A percentile compares a stretch with the other conserved stretches of the same genome.
Evolutionary conservation across 2,888 invertebrate species (phyloP).

Genomic region (Acleris cristana): DNA sequence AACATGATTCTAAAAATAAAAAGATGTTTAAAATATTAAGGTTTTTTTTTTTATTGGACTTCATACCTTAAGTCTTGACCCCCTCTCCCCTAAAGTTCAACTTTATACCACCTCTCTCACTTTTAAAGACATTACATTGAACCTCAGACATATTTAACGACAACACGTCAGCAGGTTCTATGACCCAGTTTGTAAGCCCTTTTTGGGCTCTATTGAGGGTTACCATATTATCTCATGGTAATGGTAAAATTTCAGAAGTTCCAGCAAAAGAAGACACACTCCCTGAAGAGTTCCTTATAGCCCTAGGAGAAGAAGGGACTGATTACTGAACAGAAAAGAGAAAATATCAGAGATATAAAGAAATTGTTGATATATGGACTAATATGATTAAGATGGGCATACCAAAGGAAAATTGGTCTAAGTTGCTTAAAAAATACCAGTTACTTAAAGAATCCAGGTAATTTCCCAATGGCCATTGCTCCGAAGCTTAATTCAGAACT

Average conservation of each 20-base stretch:
- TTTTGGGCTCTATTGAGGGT: no score
- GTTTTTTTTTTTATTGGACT: constrained; percentile 24
- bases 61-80: constrained; percentile 24
- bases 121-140: no score
- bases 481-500: constrained; percentile 7
- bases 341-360: background rate
- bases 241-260: background rate
- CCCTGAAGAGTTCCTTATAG: background rate
- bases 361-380: background rate
- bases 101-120: no score
- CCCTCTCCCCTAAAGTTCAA: constrained; percentile 1
- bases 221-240: no score
- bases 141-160: no score
- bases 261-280: background rate
- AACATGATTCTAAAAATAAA: constrained; percentile 32
- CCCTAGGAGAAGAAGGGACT: constrained; percentile 1
- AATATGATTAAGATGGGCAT: background rate
- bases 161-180: no score
- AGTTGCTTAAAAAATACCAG: constrained; percentile 1
- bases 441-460: background rate
- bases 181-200: no score
- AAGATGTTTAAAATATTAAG: constrained; percentile 17
- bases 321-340: constrained; percentile 4
- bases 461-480: constrained; percentile 4
- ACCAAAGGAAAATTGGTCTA: background rate